These are phyloP conservation scores for Crocallis elinguaria DNA, from an alignment of 2,888 invertebrate species.

Conservation along the genomic window DNA sequence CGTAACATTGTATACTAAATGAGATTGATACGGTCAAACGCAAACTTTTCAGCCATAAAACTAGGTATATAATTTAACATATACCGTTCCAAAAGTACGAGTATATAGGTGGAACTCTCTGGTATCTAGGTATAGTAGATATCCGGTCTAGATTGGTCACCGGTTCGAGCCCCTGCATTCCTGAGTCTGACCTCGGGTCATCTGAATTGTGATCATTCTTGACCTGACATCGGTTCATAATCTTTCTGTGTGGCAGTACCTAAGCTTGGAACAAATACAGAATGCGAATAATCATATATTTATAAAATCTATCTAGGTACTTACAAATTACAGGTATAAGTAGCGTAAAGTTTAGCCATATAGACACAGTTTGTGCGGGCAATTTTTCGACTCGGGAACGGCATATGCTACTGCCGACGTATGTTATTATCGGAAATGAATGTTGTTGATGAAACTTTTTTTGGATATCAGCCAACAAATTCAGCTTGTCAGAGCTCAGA, in stretches of 20 bases:
- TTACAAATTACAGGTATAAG: too few relatives aligned
- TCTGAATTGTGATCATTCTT: constrained; percentile 69
- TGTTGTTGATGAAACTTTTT: background rate
- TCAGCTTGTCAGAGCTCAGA: background rate
- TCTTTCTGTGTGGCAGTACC: constrained; percentile 14
- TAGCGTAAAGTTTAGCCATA: too few relatives aligned
- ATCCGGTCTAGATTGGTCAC: constrained; percentile 52
- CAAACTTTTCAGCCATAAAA: background rate
- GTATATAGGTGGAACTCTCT: background rate
- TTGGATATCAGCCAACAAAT: background rate
- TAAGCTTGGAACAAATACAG: background rate
- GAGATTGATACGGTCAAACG: background rate
- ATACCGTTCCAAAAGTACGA: background rate
- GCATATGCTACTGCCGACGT: background rate
- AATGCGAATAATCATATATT: background rate
- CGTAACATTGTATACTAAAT: background rate
- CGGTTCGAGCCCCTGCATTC: constrained; percentile 63
- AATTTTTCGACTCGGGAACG: too few relatives aligned
- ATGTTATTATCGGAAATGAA: background rate
- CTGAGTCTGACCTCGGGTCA: constrained; percentile 63
- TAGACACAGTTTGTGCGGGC: too few relatives aligned
- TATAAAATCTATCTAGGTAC: too few relatives aligned
- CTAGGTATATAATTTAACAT: too few relatives aligned
- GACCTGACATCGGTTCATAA: constrained; percentile 43
- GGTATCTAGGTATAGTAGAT: constrained; percentile 10